phyloP scores from a whole-genome alignment of 2,888 invertebrate genomes.

The Nomada goodeniana region DNA sequence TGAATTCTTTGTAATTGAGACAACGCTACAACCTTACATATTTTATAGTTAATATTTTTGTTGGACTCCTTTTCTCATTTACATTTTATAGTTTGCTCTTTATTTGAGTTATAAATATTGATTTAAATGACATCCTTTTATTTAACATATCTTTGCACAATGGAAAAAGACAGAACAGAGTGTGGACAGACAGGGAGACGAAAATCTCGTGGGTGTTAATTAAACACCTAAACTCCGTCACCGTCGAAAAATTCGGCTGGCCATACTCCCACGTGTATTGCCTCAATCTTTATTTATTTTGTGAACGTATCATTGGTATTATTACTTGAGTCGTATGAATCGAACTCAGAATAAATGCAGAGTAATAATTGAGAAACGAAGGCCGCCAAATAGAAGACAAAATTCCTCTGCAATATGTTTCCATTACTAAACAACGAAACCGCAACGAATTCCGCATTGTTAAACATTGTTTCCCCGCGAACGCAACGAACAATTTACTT shows the following conservation, averaged over 20 bases:
- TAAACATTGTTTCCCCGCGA: not conserved
- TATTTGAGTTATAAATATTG: no score
- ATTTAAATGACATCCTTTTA: no score
- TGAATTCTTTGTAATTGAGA: no score
- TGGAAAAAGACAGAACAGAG: no score
- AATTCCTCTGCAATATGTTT: not conserved
- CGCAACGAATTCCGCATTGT: not conserved
- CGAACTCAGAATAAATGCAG: conserved; percentile 16
- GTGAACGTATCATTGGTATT: no score
- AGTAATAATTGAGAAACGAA: conserved; percentile 37
- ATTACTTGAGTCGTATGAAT: conserved; percentile 6
- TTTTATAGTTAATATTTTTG: no score
- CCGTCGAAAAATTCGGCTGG: not conserved
- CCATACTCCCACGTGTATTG: not conserved
- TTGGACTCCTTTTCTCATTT: no score
- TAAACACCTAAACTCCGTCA: not conserved
- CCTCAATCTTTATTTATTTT: not conserved
- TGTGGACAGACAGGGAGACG: not conserved
- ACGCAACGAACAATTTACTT: not conserved
- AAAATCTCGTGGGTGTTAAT: not conserved
- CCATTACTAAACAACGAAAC: not conserved
- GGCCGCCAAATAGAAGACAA: conserved; percentile 14
- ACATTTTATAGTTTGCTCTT: no score
- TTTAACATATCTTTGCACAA: no score
- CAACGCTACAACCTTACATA: no score